Base-by-base conservation (phyloP, 2,797 vertebrate genomes). In the Rhinophrynus dorsalis region DNA sequence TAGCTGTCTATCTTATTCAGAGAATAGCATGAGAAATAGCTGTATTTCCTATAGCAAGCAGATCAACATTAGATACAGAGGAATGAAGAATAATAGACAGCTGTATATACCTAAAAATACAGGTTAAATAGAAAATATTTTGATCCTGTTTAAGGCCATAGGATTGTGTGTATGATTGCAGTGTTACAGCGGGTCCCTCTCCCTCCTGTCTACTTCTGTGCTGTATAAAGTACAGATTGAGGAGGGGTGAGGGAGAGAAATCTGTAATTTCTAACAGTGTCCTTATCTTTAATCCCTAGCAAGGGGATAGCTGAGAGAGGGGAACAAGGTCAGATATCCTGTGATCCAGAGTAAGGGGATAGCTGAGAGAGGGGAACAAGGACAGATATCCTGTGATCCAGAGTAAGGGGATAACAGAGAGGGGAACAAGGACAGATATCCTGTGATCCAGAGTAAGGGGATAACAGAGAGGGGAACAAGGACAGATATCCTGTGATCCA, bases 131-230 rank as follows among this genome's bases (percentile, higher is more conserved):
- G 18, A 29, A 20, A 27, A 64, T 51, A 72, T 72, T 48, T 56
- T 44, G 63, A 63, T 63, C 40, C 38, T 13, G 40, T 63, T 62
- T 70, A 62, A 55, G 50, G n/a, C 50, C 4, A 20, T 62, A 56
- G 50, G 59, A 72, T 72, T 72, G 60, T 44, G 58, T 55, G 32
- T 33, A 51, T 72, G 68, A 71, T 71, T 29, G 15, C 52, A 21
- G 15, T 37, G 33, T 18, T 27, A 17, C 50, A 57, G 20, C 26
- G 35, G 45, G 15, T 44, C 38, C 33, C 52, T 40, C 29, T 48
- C 30, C 33, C 60, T 56, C 18, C 44, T 26, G 20, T 55, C 51
- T 38, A 67, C 17, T 18, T 35, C 54, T 52, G 30, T 45, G 48
- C 18, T 61, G 29, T 45, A 55, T 62, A 42, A 35, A 50, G 50